Conservation (phyloP, 2,113 vertebrate genomes). For the Aegithalos caudatus region DNA sequence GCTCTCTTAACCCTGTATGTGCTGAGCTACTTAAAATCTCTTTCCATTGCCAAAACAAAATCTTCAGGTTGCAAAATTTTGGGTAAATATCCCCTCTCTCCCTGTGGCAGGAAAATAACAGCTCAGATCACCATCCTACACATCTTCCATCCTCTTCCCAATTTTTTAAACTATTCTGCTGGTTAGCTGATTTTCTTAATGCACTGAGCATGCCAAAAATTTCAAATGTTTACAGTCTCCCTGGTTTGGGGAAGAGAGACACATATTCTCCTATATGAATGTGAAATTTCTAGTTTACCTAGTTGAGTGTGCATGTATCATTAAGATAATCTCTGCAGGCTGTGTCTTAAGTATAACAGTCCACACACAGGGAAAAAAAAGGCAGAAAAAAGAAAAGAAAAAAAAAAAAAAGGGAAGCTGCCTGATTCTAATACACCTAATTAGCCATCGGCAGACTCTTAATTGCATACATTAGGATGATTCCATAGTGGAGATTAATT, state of each 20-base stretch:
- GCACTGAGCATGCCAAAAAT: background rate
- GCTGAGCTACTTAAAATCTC: background rate
- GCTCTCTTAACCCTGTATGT: background rate
- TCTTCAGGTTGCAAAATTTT: background rate
- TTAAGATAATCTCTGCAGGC: constrained; percentile 52
- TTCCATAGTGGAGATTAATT: constrained; percentile 99
- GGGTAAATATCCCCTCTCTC: background rate
- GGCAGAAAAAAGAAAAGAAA: background rate
- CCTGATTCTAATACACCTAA: constrained; percentile 98
- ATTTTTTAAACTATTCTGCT: background rate
- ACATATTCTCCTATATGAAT: background rate
- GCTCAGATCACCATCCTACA: background rate
- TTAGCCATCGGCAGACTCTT: constrained; percentile 99
- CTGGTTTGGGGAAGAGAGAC: background rate
- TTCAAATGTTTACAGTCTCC: background rate
- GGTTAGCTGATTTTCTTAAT: background rate
- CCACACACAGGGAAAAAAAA: background rate
- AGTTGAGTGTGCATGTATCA: background rate
- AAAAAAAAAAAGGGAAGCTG: constrained; percentile 72
- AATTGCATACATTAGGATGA: constrained; percentile 99
- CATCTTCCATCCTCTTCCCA: background rate
- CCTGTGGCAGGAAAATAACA: background rate
- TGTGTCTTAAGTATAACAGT: constrained; percentile 48
- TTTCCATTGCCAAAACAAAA: background rate
- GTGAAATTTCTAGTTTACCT: constrained; percentile 8